Evolutionary conservation across 2,113 vertebrate species (phyloP).

Genomic region (Ariopsis seemanni): DNA sequence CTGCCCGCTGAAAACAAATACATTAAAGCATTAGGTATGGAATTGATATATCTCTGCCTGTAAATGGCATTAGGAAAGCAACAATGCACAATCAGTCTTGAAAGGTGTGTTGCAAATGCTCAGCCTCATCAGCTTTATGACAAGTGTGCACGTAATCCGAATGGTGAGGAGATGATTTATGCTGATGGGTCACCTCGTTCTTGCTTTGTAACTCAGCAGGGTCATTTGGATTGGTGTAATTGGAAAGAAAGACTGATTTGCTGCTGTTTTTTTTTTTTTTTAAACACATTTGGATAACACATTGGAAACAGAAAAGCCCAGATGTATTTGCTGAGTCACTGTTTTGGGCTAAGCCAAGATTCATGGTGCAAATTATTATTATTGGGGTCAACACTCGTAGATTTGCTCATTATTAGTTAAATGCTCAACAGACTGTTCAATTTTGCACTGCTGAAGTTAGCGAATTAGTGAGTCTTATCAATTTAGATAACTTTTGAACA

Average conservation of each 20-base stretch:
- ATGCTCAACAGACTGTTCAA: background rate
- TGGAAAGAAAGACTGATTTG: background rate
- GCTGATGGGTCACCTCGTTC: background rate
- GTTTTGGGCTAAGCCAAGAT: background rate
- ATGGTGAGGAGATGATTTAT: background rate
- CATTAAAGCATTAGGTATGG: background rate
- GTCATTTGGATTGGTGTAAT: background rate
- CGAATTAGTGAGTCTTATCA: background rate
- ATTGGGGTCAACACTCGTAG: background rate
- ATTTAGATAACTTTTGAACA: background rate
- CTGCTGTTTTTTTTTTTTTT: background rate
- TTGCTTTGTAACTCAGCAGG: background rate
- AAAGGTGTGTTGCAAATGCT: background rate
- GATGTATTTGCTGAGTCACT: background rate
- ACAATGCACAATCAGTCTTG: background rate
- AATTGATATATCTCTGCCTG: background rate
- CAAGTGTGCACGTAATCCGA: background rate
- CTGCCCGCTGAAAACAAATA: background rate
- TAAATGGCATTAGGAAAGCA: background rate
- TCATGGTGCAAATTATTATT: background rate
- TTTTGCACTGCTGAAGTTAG: background rate
- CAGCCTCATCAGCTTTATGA: background rate
- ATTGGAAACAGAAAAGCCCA: background rate
- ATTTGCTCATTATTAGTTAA: background rate
- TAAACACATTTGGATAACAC: background rate